Conservation (phyloP, 2,888 invertebrate genomes). For the Glaucopsyche alexis region DNA sequence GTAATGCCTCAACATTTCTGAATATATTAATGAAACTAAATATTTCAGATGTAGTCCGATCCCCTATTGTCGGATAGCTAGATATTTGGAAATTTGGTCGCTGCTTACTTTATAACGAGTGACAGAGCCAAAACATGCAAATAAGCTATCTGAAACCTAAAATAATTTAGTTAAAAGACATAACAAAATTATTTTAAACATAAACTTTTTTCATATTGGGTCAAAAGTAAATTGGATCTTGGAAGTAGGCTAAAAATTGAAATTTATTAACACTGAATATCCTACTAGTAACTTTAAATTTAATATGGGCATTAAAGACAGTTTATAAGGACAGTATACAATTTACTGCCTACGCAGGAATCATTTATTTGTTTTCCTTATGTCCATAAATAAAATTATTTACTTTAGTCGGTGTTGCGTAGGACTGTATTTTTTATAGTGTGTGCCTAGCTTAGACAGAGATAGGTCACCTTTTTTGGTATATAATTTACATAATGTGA, state of each 20-base stretch:
- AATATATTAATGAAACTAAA: too few species aligned
- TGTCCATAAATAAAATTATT: constrained; percentile 4
- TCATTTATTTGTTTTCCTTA: not conserved
- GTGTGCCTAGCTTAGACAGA: not conserved
- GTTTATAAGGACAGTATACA: not conserved
- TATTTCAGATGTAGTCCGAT: too few species aligned
- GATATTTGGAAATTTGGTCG: too few species aligned
- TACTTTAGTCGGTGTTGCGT: not conserved
- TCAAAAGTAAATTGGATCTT: not conserved
- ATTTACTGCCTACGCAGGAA: not conserved
- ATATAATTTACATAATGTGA: not conserved
- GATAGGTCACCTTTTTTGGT: not conserved
- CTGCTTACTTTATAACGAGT: too few species aligned
- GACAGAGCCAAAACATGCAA: too few species aligned
- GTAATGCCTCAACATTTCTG: too few species aligned
- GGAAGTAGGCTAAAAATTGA: not conserved
- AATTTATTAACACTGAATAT: not conserved
- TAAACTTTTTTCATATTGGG: too few species aligned
- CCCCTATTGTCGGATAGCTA: too few species aligned
- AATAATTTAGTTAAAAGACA: too few species aligned
- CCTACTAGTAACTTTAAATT: not conserved
- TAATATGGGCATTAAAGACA: not conserved
- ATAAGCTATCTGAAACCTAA: too few species aligned
- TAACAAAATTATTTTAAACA: too few species aligned
- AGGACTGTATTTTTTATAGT: not conserved